Evolutionary conservation across 2,797 vertebrate genomes (phyloP).

Genomic region (Danio jaintianensis): DNA sequence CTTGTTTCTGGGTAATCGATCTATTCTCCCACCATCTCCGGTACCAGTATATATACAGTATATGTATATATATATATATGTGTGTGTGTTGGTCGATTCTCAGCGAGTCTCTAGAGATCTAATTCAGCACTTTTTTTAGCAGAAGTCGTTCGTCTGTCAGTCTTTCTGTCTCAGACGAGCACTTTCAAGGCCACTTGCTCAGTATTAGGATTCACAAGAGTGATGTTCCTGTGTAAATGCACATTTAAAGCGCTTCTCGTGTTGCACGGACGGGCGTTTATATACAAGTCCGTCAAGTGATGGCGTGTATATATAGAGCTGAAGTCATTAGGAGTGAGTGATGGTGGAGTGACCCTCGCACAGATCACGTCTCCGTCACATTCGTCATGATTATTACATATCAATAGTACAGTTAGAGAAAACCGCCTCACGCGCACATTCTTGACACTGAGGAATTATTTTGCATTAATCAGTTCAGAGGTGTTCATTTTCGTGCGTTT

Average conservation of each 20-base stretch:
- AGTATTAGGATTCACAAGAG: conserved; percentile 16
- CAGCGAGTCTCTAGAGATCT: conserved; percentile 33
- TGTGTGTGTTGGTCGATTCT: conserved; percentile 19
- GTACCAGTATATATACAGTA: not conserved
- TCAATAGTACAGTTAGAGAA: conserved; percentile 17
- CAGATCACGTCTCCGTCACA: not conserved
- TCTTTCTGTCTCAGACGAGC: not conserved
- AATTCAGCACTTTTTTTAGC: conserved; percentile 37
- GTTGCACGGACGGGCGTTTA: not conserved
- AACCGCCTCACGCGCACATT: not conserved
- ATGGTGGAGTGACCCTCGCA: not conserved
- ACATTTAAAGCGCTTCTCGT: conserved; percentile 24
- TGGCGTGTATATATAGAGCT: conserved; percentile 1
- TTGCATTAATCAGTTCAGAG: not conserved
- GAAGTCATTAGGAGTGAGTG: conserved; percentile 21
- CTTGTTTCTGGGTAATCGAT: conserved; percentile 20
- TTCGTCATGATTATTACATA: conserved; percentile 31
- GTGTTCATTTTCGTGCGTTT: not conserved
- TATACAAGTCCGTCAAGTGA: conserved; percentile 5
- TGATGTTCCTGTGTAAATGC: conserved; percentile 6
- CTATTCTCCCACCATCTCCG: conserved; percentile 34
- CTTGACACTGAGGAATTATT: not conserved
- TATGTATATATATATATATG: not conserved
- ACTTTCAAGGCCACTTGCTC: not conserved
- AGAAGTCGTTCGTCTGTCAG: conserved; percentile 20